Evolutionary conservation across 2,113 vertebrate genomes (phyloP), one percentile per base, ranked within the genome.

Genomic region (Pluvianellus socialis): DNA sequence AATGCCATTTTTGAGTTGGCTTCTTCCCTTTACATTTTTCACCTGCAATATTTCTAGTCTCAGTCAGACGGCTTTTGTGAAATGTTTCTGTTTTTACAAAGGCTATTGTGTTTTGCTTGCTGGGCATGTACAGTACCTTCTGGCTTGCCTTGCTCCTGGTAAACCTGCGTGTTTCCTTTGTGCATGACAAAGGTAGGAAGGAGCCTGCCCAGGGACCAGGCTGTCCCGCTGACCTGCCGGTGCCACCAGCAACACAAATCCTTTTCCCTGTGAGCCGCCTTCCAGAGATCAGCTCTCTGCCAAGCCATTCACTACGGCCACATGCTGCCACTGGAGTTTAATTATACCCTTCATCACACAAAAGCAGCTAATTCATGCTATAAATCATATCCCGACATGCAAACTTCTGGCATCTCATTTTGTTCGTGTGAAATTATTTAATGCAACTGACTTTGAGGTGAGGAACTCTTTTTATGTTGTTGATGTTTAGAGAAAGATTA

Each of bases 401-500:
- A 86, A 70, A 79, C 32, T 95, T 68, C 81, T 96, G 90, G 85
- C 74, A 23, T 79, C 94, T 82, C 35, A 22, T 81, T 95, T 72
- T 68, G 79, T 96, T 96, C 2, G 3, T 18, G 35, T 63, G 79
- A 74, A 95, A 92, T 79, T 27, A 38, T 85, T 96, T 86, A 81
- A 80, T 11, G 67, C 72, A 71, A 44, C 77, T 35, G 47, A 71
- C 94, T 97, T 95, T 91, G 96, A 95, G 95, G 94, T 53, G 67
- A 88, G 80, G 86, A 94, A 73, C 90, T 83, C 52, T 86, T 91
- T 91, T 74, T 73, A 35, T 94, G 95, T 66, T 94, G 90, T 70
- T 90, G 88, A 79, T 81, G 91, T 92, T 97, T 70, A 71, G 80
- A 62, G 59, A 83, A 89, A 95, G 94, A 97, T 97, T 92, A 95